Evolutionary conservation across 1,140 invertebrate species (phyloP).

Genomic region (Drosophila kikkawai): DNA sequence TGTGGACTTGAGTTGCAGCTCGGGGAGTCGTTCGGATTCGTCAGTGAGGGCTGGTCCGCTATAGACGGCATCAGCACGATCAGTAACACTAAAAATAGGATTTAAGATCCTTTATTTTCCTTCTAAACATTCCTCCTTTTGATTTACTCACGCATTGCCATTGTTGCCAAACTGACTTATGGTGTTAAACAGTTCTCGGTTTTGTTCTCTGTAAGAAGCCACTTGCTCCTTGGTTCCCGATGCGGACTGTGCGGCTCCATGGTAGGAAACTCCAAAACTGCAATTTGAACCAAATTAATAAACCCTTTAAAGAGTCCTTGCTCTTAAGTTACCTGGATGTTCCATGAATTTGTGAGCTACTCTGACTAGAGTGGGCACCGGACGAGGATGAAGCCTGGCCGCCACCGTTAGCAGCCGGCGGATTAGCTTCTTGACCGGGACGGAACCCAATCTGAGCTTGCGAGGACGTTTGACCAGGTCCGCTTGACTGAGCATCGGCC

Average conservation of each 20-base stretch:
- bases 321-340: constrained; percentile 88
- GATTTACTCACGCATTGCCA: constrained; percentile 64
- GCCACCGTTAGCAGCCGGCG: constrained; percentile 87
- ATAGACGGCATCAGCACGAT: constrained; percentile 75
- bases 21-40: constrained; percentile 77
- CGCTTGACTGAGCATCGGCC: constrained; percentile 93
- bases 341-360: constrained; percentile 89
- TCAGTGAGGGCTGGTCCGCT: constrained; percentile 66
- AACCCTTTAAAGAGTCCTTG: background rate
- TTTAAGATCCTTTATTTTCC: too few species aligned
- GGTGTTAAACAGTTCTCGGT: constrained; percentile 80
- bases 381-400: constrained; percentile 92
- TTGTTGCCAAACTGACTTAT: constrained; percentile 82
- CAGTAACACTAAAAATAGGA: constrained; percentile 65
- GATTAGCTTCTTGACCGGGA: constrained; percentile 87
- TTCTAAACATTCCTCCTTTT: too few species aligned
- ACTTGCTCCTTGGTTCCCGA: constrained; percentile 88
- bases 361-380: constrained; percentile 90
- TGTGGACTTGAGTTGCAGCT: constrained; percentile 71
- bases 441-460: constrained; percentile 94
- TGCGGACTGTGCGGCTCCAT: constrained; percentile 92
- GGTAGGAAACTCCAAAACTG: constrained; percentile 91
- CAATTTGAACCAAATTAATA: background rate
- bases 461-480: constrained; percentile 92
- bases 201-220: constrained; percentile 85